Evolutionary conservation across 2,888 invertebrate species (phyloP), one percentile per base, ranked within the genome.

Genomic region (Lingula anatina): DNA sequence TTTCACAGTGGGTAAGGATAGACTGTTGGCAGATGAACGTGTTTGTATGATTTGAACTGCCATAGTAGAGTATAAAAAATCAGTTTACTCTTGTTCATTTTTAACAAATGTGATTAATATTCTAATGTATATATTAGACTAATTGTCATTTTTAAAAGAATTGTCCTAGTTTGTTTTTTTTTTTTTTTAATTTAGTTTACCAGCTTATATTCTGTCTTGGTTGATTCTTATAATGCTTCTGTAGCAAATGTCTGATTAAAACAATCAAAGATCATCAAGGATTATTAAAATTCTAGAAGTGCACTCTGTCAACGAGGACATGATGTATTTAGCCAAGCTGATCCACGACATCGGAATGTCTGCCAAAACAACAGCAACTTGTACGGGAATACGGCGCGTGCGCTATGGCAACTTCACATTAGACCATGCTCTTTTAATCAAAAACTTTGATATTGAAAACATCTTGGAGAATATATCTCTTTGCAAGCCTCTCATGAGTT

Each of bases 281-380:
- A 31, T 12, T 31, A 12, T 31, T 31, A 31, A 9, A 12, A 40
- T 64, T 64, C 40, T 81, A 89, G 94, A 95, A 80, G 79, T 96
- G 26, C 89, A 91, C 70, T 83, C 87, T 35, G 83, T 91, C 24
- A 93, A 94, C 77, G 95, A 94, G 76, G 83, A 84, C 61, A 88
- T 89, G 57, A 78, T 42, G 1, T 69, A 65, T 47, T 76, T 97
- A 20, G 85, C 85, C 71, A 80, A 83, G 0, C 64, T 96, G n/a
- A 78, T 95, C 15, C 86, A 91, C 70, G 89, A 92, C 54, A 79
- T 96, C 35, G 97, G 92, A 3, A 71, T 88, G 1, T 84, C 86
- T 66, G 70, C 94, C 36, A 86, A 86, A 62, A 85, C 87, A 1
- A 83, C 84, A 1, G 95, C 96, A 0, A 84, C 88, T 57, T 90